Evolutionary conservation across 2,113 vertebrate species (phyloP).

Genomic region (Octodon degus): DNA sequence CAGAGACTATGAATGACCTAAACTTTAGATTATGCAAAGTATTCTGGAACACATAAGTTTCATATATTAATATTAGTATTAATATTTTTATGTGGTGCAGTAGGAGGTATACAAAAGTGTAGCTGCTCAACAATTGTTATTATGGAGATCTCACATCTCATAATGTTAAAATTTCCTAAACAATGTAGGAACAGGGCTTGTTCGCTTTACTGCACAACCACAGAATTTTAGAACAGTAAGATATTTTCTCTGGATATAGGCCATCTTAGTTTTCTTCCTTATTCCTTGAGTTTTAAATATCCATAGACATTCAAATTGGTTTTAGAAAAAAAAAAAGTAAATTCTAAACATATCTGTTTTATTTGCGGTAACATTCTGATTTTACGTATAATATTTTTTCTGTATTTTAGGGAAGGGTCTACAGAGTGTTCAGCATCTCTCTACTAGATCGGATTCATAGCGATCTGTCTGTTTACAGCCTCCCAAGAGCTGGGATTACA

Average conservation of each 20-base stretch:
- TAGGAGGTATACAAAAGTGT: conserved; percentile 62
- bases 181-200: conserved; percentile 23
- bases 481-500: too few relatives aligned
- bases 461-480: too few relatives aligned
- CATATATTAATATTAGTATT: too few relatives aligned
- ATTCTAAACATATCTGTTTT: background rate
- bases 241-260: background rate
- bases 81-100: conserved; percentile 49
- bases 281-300: conserved; percentile 8
- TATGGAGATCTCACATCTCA: background rate
- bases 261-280: background rate
- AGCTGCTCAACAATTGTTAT: conserved; percentile 15
- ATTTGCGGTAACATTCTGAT: background rate
- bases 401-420: too few relatives aligned
- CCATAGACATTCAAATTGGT: background rate
- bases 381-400: background rate
- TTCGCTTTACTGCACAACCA: background rate
- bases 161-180: conserved; percentile 63
- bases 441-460: too few relatives aligned
- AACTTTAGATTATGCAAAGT: background rate
- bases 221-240: conserved; percentile 4
- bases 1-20: background rate
- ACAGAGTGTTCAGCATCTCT: too few relatives aligned
- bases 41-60: background rate
- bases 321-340: conserved; percentile 33